Percentiles rank a stretch among this genome's conserved stretches.
Evolutionary conservation across 1,140 invertebrate species (phyloP).

Genomic region (Drosophila busckii): DNA sequence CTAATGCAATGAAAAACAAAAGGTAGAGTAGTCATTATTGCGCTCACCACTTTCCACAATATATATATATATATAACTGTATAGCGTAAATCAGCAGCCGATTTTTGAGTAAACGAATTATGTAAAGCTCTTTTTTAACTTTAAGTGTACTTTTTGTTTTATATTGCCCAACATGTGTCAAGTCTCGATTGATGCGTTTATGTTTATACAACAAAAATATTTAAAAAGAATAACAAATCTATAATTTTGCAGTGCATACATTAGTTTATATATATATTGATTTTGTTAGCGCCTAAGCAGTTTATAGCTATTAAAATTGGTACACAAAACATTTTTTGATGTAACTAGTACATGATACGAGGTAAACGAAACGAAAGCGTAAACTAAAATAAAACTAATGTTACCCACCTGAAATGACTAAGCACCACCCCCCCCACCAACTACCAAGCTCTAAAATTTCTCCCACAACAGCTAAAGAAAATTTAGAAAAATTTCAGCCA

Average conservation of each 20-base stretch:
- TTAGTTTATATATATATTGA: constrained; percentile 36
- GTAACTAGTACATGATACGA: constrained; percentile 56
- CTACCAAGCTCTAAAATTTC: constrained; percentile 8
- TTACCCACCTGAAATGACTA: constrained; percentile 58
- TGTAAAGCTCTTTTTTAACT: constrained; percentile 66
- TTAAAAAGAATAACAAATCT: too few relatives aligned
- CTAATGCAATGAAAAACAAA: constrained; percentile 12
- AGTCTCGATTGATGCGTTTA: too few relatives aligned
- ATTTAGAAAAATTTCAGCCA: constrained; percentile 2
- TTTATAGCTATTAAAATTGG: constrained; percentile 46
- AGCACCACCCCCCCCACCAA: constrained; percentile 3
- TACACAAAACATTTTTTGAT: constrained; percentile 42
- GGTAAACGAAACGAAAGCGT: constrained; percentile 23
- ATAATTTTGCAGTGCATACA: constrained; percentile 14
- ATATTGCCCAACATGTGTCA: too few relatives aligned
- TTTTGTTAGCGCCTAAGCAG: constrained; percentile 62
- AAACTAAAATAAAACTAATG: constrained; percentile 53
- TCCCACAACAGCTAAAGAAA: background rate
- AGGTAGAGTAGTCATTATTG: constrained; percentile 45
- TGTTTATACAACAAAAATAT: too few relatives aligned
- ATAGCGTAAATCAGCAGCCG: constrained; percentile 25
- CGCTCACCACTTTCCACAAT: constrained; percentile 40
- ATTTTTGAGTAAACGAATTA: constrained; percentile 45
- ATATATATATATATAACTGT: constrained; percentile 23
- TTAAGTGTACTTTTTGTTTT: constrained; percentile 44